A percentile compares a stretch with the other conserved stretches of the same genome.
Conservation (phyloP, 1,140 invertebrate genomes). For the Diprion similis region DNA sequence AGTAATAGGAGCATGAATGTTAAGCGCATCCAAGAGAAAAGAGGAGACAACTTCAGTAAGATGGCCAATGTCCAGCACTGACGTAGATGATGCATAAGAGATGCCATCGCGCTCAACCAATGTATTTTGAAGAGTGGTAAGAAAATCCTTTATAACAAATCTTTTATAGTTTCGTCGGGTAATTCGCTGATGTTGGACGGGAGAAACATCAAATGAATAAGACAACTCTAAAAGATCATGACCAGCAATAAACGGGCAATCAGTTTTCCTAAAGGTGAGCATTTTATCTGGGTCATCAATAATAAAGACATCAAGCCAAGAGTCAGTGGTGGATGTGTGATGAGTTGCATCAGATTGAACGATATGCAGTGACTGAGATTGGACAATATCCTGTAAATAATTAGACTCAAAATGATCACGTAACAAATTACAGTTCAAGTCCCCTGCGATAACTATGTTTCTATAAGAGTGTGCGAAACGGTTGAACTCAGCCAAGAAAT, state of each 20-base stretch:
- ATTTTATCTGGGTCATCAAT: constrained; percentile 6
- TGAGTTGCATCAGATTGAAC: constrained; percentile 8
- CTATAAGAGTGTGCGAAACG: background rate
- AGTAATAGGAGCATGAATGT: background rate
- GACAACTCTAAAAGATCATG: background rate
- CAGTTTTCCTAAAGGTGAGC: background rate
- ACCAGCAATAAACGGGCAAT: background rate
- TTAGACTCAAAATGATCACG: background rate
- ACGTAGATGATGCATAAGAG: background rate
- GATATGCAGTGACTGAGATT: background rate
- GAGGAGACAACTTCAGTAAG: background rate
- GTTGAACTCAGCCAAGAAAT: background rate
- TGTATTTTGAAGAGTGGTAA: background rate
- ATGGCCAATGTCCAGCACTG: background rate
- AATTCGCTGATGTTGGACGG: background rate
- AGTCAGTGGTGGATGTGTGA: constrained; percentile 5
- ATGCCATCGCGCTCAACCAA: background rate
- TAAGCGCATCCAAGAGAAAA: background rate
- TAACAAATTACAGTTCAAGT: constrained; percentile 18
- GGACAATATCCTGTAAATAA: background rate
- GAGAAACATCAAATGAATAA: background rate
- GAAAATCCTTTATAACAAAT: background rate
- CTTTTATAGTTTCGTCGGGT: background rate
- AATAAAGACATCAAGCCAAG: constrained; percentile 14
- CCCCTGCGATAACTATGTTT: constrained; percentile 12